These are phyloP conservation scores for Microtus pennsylvanicus DNA, from an alignment of 2,113 vertebrate genomes.

Conservation along the genomic window DNA sequence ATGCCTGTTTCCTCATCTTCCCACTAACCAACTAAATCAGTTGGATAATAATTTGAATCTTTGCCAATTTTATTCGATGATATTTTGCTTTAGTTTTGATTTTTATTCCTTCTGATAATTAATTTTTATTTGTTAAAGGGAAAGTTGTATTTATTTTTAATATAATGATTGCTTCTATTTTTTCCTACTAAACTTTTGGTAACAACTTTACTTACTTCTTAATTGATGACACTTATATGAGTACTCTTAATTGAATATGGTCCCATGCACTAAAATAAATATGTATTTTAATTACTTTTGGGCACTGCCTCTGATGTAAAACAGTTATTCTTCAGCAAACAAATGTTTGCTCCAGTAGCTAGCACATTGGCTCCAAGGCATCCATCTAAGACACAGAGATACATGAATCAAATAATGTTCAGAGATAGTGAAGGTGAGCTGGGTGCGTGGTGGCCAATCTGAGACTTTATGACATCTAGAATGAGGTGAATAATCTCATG, in stretches of 20 bases:
- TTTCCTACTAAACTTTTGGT: not conserved
- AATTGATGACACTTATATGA: constrained; percentile 13
- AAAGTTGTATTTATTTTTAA: not conserved
- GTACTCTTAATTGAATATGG: constrained; percentile 50
- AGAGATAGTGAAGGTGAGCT: not conserved
- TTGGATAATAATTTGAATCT: not conserved
- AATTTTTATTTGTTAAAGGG: not conserved
- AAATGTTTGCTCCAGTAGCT: not conserved
- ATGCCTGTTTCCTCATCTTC: not conserved
- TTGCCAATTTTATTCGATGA: constrained; percentile 5
- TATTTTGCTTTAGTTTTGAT: constrained; percentile 17
- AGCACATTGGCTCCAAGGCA: constrained; percentile 4
- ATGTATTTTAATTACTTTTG: constrained; percentile 46
- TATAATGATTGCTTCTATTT: not conserved
- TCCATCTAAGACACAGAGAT: not conserved
- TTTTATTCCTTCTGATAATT: not conserved
- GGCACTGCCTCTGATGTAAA: constrained; percentile 11
- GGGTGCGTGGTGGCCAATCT: not conserved
- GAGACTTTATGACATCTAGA: not conserved
- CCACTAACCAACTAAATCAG: not conserved
- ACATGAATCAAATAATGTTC: not conserved
- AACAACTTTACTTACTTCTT: constrained; percentile 32
- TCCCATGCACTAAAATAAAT: constrained; percentile 38
- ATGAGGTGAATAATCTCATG: not conserved
- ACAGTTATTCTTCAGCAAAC: not conserved